A percentile compares a stretch with the other conserved stretches of the same genome.
Evolutionary conservation across 2,888 invertebrate species (phyloP).

Genomic region (Scaeva pyrastri): DNA sequence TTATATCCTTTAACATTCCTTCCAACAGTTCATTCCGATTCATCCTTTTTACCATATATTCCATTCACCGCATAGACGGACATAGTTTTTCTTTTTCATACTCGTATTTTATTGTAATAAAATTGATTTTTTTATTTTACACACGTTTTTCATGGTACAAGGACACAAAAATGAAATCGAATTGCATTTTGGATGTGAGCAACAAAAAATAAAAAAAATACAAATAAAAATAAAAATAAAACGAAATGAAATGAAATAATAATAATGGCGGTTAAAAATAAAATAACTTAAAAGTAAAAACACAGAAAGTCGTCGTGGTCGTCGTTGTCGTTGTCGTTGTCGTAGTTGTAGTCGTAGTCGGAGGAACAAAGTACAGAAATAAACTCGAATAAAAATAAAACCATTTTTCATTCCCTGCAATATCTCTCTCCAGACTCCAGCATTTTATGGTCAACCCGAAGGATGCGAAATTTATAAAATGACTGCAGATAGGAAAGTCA

Average conservation of each 20-base stretch:
- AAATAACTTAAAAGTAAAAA: constrained; percentile 1
- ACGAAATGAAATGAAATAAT: constrained; percentile 49
- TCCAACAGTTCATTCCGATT: constrained; percentile 2
- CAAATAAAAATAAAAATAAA: too few species aligned
- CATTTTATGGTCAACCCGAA: constrained; percentile 63
- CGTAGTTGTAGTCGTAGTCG: too few species aligned
- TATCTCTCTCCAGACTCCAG: too few species aligned
- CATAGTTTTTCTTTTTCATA: not conserved
- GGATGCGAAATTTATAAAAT: constrained; percentile 48
- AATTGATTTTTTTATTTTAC: constrained; percentile 63
- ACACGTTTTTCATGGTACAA: constrained; percentile 57
- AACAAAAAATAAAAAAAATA: constrained; percentile 7
- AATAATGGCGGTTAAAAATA: constrained; percentile 55
- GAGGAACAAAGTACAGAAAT: not conserved
- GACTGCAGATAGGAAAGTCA: constrained; percentile 59
- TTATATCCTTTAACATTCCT: constrained; percentile 10
- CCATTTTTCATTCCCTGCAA: constrained; percentile 70
- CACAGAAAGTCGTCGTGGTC: not conserved
- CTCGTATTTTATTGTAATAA: constrained; percentile 34
- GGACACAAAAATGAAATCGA: constrained; percentile 64
- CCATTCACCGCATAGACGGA: not conserved
- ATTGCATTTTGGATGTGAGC: constrained; percentile 37
- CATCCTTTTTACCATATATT: constrained; percentile 16
- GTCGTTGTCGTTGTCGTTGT: too few species aligned
- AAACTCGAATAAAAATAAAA: constrained; percentile 64